phyloP scores from a whole-genome alignment of 1,140 invertebrate species.

The Drosophila sucinea region DNA sequence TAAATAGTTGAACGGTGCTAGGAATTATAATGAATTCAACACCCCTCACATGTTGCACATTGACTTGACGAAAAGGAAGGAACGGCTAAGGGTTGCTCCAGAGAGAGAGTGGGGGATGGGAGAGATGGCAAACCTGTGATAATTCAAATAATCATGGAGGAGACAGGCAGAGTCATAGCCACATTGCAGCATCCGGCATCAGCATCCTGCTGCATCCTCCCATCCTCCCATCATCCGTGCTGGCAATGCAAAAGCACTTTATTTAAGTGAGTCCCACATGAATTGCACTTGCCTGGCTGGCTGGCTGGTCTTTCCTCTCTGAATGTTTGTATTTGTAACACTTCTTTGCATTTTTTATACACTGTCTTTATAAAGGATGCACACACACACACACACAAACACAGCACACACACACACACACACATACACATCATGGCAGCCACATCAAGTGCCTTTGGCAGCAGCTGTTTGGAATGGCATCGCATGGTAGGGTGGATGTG shows the following conservation, averaged over 20 bases:
- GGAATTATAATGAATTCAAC: slow-evolving; percentile 58
- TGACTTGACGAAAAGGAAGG: neutral
- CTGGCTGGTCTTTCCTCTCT: slow-evolving; percentile 38
- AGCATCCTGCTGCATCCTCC: slow-evolving; percentile 30
- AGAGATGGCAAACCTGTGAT: slow-evolving; percentile 56
- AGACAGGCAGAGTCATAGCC: slow-evolving; percentile 34
- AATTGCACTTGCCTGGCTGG: slow-evolving; percentile 71
- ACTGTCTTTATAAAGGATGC: slow-evolving; percentile 60
- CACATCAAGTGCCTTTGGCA: slow-evolving; percentile 63
- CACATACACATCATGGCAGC: slow-evolving; percentile 10
- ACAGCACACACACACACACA: neutral
- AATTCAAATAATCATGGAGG: slow-evolving; percentile 73
- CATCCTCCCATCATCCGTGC: slow-evolving; percentile 47
- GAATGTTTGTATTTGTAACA: slow-evolving; percentile 77
- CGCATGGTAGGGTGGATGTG: slow-evolving; percentile 46
- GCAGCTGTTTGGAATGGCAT: slow-evolving; percentile 62
- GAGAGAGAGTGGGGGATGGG: neutral
- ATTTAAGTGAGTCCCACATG: slow-evolving; percentile 83
- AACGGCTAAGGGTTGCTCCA: neutral
- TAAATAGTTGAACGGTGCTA: slow-evolving; percentile 56
- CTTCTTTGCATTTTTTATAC: slow-evolving; percentile 73
- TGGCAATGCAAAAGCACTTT: slow-evolving; percentile 82
- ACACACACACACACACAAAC: slow-evolving; percentile 41
- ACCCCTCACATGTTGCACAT: slow-evolving; percentile 44
- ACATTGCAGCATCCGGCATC: slow-evolving; percentile 60